Evolutionary conservation across 2,888 invertebrate species (phyloP).

Genomic region (Acrocyrtus sp.): DNA sequence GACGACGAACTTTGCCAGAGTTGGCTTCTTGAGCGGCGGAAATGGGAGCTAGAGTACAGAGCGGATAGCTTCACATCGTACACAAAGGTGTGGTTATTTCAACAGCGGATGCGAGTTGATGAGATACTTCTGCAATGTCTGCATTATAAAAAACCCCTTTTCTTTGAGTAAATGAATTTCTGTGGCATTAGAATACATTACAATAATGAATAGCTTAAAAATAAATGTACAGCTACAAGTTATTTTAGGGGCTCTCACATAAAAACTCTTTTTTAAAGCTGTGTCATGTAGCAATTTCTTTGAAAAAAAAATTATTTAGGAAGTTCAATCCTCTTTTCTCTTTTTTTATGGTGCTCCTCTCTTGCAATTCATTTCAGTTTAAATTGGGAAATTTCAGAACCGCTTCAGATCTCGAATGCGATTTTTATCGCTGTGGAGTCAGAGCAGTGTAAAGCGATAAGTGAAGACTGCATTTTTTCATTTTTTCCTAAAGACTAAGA

Average conservation of each 20-base stretch:
- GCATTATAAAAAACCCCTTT: slow-evolving; percentile 32
- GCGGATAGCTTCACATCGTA: too few species aligned
- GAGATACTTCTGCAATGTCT: slow-evolving; percentile 44
- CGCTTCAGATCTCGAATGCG: too few species aligned
- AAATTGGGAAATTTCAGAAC: neutral
- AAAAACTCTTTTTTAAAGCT: slow-evolving; percentile 18
- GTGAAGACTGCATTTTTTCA: too few species aligned
- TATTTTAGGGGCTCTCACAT: too few species aligned
- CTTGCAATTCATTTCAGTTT: neutral
- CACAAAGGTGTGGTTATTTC: slow-evolving; percentile 50
- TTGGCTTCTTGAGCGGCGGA: slow-evolving; percentile 45
- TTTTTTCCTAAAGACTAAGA: too few species aligned
- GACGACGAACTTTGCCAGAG: slow-evolving; percentile 47
- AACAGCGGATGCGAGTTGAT: slow-evolving; percentile 53
- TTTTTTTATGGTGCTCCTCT: neutral
- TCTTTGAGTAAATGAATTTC: slow-evolving; percentile 46
- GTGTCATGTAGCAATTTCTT: slow-evolving; percentile 41
- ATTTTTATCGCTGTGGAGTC: too few species aligned
- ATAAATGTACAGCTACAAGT: too few species aligned
- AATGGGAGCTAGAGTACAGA: slow-evolving; percentile 45
- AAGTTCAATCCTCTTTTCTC: slow-evolving; percentile 18
- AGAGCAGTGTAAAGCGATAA: too few species aligned
- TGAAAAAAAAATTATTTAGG: slow-evolving; percentile 24
- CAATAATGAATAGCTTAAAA: too few species aligned
- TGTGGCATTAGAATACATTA: too few species aligned